Percentiles rank a stretch among this genome's conserved stretches.
These are phyloP conservation scores for Hydropsyche betteni DNA, from an alignment of 2,888 invertebrate species.

Conservation along the genomic window DNA sequence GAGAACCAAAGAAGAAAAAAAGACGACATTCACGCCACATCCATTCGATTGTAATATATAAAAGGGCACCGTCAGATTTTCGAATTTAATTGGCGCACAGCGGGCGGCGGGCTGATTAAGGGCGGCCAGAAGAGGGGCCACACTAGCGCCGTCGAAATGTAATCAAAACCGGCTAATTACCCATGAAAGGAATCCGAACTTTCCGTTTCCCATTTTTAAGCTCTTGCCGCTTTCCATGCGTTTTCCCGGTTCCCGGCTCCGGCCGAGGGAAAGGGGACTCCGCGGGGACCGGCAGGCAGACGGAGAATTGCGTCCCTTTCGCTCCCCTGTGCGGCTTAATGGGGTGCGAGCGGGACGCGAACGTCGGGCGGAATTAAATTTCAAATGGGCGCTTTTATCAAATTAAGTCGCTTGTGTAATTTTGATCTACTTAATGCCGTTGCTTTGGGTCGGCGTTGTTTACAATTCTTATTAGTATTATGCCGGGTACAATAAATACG, in stretches of 20 bases:
- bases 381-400: constrained; percentile 48
- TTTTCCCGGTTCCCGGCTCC: not conserved
- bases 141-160: constrained; percentile 44
- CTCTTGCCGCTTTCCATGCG: constrained; percentile 27
- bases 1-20: too few species aligned
- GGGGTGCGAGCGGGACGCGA: constrained; percentile 14
- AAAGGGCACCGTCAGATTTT: too few species aligned
- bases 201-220: constrained; percentile 49
- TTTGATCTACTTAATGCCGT: constrained; percentile 48
- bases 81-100: constrained; percentile 6
- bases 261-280: constrained; percentile 2
- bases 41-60: not conserved
- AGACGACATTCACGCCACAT: not conserved
- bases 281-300: constrained; percentile 1
- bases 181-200: constrained; percentile 51
- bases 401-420: constrained; percentile 51
- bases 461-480: constrained; percentile 43
- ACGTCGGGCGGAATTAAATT: constrained; percentile 42
- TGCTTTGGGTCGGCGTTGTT: constrained; percentile 43
- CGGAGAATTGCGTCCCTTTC: constrained; percentile 15
- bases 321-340: not conserved
- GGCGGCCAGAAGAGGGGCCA: constrained; percentile 8
- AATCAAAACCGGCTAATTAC: constrained; percentile 52
- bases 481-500: not conserved
- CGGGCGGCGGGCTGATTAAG: constrained; percentile 20